A percentile compares a stretch with the other conserved stretches of the same genome.
These are phyloP conservation scores for Mythimna loreyi DNA, from an alignment of 2,888 invertebrate genomes.

Conservation along the genomic window DNA sequence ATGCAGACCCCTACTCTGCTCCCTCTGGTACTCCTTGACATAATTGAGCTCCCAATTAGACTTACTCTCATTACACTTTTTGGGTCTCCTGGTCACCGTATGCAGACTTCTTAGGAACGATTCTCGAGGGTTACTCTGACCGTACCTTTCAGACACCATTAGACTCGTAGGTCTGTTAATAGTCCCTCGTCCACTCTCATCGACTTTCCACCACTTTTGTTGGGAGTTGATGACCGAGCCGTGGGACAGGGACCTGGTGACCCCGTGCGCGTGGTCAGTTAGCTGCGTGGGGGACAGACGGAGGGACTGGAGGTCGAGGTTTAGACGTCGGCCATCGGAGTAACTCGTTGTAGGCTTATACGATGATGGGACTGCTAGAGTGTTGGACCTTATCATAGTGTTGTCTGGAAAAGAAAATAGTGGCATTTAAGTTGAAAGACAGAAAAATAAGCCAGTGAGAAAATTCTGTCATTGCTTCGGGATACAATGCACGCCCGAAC, in stretches of 20 bases:
- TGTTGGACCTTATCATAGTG: slow-evolving; percentile 89
- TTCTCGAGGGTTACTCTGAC: slow-evolving; percentile 81
- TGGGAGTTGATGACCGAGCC: slow-evolving; percentile 91
- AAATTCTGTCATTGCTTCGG: no score
- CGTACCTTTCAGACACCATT: slow-evolving; percentile 90
- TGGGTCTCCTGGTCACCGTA: slow-evolving; percentile 87
- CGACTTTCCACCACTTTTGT: slow-evolving; percentile 88
- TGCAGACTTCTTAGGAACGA: slow-evolving; percentile 86
- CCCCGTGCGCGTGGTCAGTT: slow-evolving; percentile 84
- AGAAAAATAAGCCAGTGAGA: not conserved
- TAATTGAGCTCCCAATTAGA: slow-evolving; percentile 89
- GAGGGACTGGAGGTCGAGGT: slow-evolving; percentile 83
- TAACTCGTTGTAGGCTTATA: slow-evolving; percentile 86
- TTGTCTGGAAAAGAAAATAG: slow-evolving; percentile 78
- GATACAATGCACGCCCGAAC: no score
- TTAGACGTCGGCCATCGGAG: slow-evolving; percentile 80
- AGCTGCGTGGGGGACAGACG: slow-evolving; percentile 84
- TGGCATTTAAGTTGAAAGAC: not conserved
- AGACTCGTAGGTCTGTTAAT: slow-evolving; percentile 91
- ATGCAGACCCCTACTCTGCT: slow-evolving; percentile 84
- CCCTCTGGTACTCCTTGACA: slow-evolving; percentile 86
- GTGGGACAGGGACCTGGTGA: slow-evolving; percentile 92
- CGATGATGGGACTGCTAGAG: slow-evolving; percentile 87
- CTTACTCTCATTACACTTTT: slow-evolving; percentile 85
- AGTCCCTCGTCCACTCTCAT: slow-evolving; percentile 81